Base-by-base conservation (phyloP, 2,113 vertebrate species). In the Labrus mixtus region DNA sequence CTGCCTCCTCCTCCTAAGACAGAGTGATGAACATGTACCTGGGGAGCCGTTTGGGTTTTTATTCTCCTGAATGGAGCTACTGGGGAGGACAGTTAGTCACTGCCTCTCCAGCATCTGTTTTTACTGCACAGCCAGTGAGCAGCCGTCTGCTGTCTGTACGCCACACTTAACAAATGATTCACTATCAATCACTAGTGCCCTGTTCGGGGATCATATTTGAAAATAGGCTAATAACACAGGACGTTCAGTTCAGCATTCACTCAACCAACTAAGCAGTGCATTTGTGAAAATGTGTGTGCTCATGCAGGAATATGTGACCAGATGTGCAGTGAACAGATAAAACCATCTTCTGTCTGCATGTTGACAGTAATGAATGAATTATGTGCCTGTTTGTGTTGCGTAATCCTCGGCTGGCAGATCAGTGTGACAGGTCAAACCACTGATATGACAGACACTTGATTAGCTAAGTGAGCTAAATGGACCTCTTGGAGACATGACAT, bases 361-460 rank as follows among this genome's bases (percentile, higher is more conserved):
- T 15, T 68, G 70, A 65, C 59, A 41, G 33, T 66, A 43, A 82
- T 62, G 33, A 76, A 29, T 69, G 48, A 77, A 46, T 60, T 50
- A 78, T 58, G 75, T 43, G 78, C 80, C 69, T 85, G 73, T 70
- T 80, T 77, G 39, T 33, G 64, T 63, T 70, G 75, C 56, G 10
- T 81, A 60, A 88, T 29, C 68, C 68, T 72, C 58, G 76, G 60
- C 62, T 71, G 82, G 61, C 75, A 25, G 55, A 84, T 85, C 87
- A 78, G 57, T 19, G 19, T 39, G 58, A 68, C 76, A 73, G 83
- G 71, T 68, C 25, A 4, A 19, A 79, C 43, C 4, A 56, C 51
- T 67, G 82, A 81, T 86, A 58, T 82, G 85, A 89, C 84, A 86
- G 66, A 82, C 73, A 77, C 63, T 81, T 53, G 67, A 90, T 87